Percentiles rank a stretch among this genome's conserved stretches.
phyloP scores from a whole-genome alignment of 2,888 invertebrate genomes.

The Latrodectus hesperus region DNA sequence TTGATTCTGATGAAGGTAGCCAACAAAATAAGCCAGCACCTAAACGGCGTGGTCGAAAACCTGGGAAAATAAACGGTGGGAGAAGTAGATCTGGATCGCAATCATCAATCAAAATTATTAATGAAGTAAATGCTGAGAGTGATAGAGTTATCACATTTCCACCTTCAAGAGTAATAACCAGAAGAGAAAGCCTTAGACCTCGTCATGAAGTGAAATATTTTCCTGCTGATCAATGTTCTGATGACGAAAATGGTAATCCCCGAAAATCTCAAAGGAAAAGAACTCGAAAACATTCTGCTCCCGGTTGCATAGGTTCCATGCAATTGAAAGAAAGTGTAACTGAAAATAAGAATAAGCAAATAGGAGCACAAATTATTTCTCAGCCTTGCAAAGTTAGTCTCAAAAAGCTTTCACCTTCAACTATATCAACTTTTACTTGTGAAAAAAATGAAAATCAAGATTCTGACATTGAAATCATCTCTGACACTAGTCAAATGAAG shows the following conservation, averaged over 20 bases:
- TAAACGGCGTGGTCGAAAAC: neutral
- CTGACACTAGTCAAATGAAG: neutral
- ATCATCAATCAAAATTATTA: neutral
- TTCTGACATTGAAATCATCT: neutral
- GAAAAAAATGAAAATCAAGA: neutral
- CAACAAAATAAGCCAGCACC: neutral
- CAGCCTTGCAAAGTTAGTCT: neutral
- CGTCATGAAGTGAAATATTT: neutral
- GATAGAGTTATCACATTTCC: neutral
- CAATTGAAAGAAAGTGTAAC: neutral
- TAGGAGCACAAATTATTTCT: neutral
- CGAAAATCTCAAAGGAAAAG: neutral
- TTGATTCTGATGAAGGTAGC: neutral
- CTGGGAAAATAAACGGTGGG: neutral
- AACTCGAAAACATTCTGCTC: neutral
- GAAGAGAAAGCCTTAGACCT: neutral
- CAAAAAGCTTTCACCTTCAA: conserved; percentile 12
- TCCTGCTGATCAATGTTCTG: neutral
- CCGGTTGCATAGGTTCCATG: neutral
- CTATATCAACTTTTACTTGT: neutral
- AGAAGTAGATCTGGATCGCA: neutral
- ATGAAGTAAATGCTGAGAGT: neutral
- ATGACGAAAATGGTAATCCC: neutral
- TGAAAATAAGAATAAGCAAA: neutral
- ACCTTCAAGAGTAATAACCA: neutral